Base-by-base conservation (phyloP, 2,888 invertebrate species). In the Patella caerulea region DNA sequence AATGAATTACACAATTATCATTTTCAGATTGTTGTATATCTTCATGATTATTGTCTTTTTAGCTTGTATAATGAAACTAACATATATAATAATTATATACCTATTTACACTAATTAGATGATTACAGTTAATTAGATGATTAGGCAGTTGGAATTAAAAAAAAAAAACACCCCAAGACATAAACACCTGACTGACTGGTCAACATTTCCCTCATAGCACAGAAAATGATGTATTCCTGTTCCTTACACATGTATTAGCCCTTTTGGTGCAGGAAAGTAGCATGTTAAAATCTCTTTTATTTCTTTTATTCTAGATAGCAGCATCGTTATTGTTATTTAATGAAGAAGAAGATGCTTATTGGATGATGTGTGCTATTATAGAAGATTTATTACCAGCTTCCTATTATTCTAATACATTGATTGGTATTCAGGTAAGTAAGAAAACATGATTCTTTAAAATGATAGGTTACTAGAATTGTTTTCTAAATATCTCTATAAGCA, bases 261-360 rank as follows among this genome's bases (percentile, higher is more conserved):
- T 17, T 0, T 17, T 17, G 17, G 17, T 56, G 17, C 56, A 56
- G 56, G 17, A 56, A n/a, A 15, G 15, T 56, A 56, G 56, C 17
- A 56, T n/a, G n/a, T 56, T 45, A 15, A 56, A 56, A 17, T 56
- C 7, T 17, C 1, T 0, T 17, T 56, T 2, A 56, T 56, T 56
- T 56, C 0, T 1, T 56, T 72, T 17, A 53, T 84, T 86, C 15
- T 84, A 92, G 90, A 98, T 99, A 91, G 98, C 96, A 53, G 98
- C 98, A 19, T 97, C 96, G 65, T 93, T 99, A 73, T 93, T 99
- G 79, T 93, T 99, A 11, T 94, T 99, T 80, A 94, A 99, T 93
- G 98, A 99, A 92, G 99, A 99, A 93, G 99, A 99, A 92, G 98
- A 98, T 92, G 96, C 97, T 69, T 99, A 99, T 93, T 99, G 99